phyloP scores from a whole-genome alignment of 2,888 invertebrate species.

The Brachyptera putata region DNA sequence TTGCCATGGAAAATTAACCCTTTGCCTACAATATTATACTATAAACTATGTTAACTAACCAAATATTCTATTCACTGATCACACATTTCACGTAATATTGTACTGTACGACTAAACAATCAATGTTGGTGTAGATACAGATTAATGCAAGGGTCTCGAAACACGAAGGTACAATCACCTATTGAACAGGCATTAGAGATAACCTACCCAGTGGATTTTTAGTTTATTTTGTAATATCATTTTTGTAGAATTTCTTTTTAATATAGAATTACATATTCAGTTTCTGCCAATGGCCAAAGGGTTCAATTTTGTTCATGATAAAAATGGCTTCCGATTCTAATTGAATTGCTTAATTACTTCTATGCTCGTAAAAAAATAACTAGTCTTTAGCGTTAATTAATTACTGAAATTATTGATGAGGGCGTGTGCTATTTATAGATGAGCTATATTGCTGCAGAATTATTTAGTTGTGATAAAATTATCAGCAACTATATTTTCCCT shows the following conservation, averaged over 20 bases:
- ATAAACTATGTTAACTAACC: not conserved
- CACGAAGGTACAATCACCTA: no score
- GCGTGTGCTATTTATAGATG: not conserved
- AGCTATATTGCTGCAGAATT: conserved; percentile 3
- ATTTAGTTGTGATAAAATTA: conserved; percentile 8
- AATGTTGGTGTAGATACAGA: not conserved
- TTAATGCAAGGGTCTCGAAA: no score
- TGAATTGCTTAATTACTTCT: conserved; percentile 27
- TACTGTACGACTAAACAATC: not conserved
- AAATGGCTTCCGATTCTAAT: conserved; percentile 29
- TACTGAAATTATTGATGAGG: conserved; percentile 8
- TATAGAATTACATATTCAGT: not conserved
- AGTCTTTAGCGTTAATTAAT: conserved; percentile 30
- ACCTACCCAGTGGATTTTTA: not conserved
- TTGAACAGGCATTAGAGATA: not conserved
- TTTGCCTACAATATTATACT: conserved; percentile 12
- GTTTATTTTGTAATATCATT: not conserved
- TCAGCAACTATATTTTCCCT: not conserved
- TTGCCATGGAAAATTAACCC: conserved; percentile 23
- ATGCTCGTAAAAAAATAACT: conserved; percentile 29
- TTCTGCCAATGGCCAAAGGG: conserved; percentile 28
- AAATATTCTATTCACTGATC: no score
- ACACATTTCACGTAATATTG: not conserved
- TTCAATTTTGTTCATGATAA: conserved; percentile 19
- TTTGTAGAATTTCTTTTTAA: not conserved